Evolutionary conservation across 2,888 invertebrate genomes (phyloP), one percentile per base, ranked within the genome.

Genomic region (Rhogogaster chlorosoma): DNA sequence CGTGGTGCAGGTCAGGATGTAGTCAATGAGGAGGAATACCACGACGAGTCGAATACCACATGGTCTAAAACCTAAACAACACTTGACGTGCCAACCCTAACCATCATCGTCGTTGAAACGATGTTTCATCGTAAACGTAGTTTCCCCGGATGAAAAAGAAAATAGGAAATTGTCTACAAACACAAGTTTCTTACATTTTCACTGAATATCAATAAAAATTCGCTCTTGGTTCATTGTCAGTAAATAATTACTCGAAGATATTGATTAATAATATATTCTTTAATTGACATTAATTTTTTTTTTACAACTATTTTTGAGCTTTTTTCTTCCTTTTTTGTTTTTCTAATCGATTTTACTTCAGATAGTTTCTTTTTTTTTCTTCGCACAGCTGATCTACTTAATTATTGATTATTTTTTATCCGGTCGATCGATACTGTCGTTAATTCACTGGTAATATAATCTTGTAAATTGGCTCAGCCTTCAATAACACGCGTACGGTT

Each of bases 381-480:
- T 42, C 10, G 18, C 22, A 26, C 15, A 3, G 15, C 45, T 36
- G 7, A 15, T 36, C 45, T 12, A 15, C 15, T 45, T 15, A 26
- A 45, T 71, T 45, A 42, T 42, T 26, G 26, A 45, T 6, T 32
- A 84, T 84, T 22, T 67, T 42, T 36, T 29, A 70, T 70, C 5
- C 67, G 67, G 82, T 53, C 49, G 49, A 84, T 84, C 84, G 84
- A 85, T 85, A 82, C 32, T 12, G 49, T n/a, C 38, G 83, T 42
- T 82, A 71, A 85, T 67, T 83, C 57, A 7, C 18, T 49, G 73
- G 71, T 85, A 45, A 85, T 85, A 85, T 85, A 85, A 85, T 85
- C 70, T 80, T 71, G 70, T 83, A 71, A 85, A 71, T 82, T 83
- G 85, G 67, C 67, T 83, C 22, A 18, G 70, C 53, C 6, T 9